Percentiles rank a stretch among this genome's conserved stretches.
phyloP scores from a whole-genome alignment of 2,113 vertebrate species.

The Lampris megalopsis region DNA sequence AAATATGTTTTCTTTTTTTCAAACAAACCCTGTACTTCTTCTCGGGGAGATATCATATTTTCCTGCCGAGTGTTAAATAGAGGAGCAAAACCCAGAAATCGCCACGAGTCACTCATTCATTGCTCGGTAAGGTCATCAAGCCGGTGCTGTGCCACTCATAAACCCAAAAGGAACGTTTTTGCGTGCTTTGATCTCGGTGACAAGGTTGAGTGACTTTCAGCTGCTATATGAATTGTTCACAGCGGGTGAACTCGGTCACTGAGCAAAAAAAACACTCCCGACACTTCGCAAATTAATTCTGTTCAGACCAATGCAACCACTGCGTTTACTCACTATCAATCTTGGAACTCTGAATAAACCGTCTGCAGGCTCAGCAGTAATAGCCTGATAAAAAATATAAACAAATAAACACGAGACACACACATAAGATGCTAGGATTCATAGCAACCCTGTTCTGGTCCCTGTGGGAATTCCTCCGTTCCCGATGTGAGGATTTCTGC shows the following conservation, averaged over 20 bases:
- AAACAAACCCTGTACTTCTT: conserved; percentile 44
- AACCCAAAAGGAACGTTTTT: conserved; percentile 47
- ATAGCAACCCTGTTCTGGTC: conserved; percentile 30
- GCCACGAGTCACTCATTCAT: conserved; percentile 60
- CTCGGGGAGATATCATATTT: conserved; percentile 63
- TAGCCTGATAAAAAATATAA: conserved; percentile 48
- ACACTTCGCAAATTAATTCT: conserved; percentile 27
- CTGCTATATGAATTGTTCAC: conserved; percentile 32
- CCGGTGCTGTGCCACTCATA: conserved; percentile 48
- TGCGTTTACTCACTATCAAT: conserved; percentile 43
- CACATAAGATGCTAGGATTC: conserved; percentile 38
- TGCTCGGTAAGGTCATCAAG: conserved; percentile 37
- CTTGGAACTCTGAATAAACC: conserved; percentile 14
- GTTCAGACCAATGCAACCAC: conserved; percentile 32
- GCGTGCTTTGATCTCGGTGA: conserved; percentile 14
- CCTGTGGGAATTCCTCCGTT: conserved; percentile 20
- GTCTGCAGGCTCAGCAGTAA: conserved; percentile 17
- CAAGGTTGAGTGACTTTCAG: conserved; percentile 36
- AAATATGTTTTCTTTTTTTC: conserved; percentile 55
- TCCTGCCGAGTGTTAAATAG: conserved; percentile 66
- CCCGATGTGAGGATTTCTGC: conserved; percentile 45
- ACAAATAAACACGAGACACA: conserved; percentile 41
- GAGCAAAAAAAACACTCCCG: conserved; percentile 8
- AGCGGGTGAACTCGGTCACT: conserved; percentile 33
- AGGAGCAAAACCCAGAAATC: conserved; percentile 45